Conservation (phyloP, 2,888 invertebrate species). For the Spatulosminthurus flaviceps region DNA sequence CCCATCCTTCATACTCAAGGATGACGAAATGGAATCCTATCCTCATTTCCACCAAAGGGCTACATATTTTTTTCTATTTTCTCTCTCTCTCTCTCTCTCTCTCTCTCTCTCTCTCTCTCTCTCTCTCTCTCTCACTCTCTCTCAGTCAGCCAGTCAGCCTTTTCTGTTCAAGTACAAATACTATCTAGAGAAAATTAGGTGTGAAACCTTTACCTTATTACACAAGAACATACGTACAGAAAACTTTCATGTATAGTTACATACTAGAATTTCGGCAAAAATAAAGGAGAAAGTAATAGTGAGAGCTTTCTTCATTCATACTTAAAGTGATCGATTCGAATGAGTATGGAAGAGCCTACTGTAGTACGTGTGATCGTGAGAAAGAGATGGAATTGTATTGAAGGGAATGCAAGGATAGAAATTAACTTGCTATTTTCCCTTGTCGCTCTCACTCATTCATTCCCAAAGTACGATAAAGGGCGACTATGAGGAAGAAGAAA, state of each 20-base stretch:
- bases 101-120: not conserved
- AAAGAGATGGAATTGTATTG: not conserved
- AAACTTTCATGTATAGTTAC: too few relatives aligned
- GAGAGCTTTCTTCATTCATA: slow-evolving; percentile 1
- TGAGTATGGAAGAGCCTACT: too few relatives aligned
- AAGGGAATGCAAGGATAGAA: not conserved
- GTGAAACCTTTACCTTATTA: too few relatives aligned
- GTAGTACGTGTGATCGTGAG: too few relatives aligned
- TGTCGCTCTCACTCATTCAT: not conserved
- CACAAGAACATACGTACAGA: too few relatives aligned
- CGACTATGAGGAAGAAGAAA: slow-evolving; percentile 2
- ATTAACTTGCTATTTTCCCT: not conserved
- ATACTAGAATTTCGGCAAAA: not conserved
- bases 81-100: too few relatives aligned
- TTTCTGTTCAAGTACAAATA: too few relatives aligned
- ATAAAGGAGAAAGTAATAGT: not conserved
- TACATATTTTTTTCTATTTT: slow-evolving; percentile 1
- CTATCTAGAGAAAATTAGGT: slow-evolving; percentile 36
- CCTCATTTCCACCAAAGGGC: not conserved
- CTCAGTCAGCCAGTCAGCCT: too few relatives aligned
- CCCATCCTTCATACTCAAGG: slow-evolving; percentile 38
- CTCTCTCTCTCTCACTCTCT: not conserved
- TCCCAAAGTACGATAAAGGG: not conserved
- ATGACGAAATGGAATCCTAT: slow-evolving; percentile 22
- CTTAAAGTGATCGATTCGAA: not conserved